phyloP scores from a whole-genome alignment of 2,888 invertebrate genomes.

The Spodoptera picta region DNA sequence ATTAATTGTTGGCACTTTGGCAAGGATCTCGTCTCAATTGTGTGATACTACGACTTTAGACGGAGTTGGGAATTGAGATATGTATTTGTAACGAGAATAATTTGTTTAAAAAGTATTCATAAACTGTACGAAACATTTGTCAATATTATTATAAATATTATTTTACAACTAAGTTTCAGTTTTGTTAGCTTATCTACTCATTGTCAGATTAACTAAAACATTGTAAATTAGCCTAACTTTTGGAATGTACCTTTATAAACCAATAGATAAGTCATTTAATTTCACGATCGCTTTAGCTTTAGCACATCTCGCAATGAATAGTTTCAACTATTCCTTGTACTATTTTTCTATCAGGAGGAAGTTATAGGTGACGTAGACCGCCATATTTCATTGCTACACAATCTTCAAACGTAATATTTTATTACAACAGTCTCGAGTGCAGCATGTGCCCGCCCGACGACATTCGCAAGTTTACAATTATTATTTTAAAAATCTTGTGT shows the following conservation, averaged over 20 bases:
- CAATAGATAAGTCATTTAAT: too few species aligned
- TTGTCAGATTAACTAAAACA: too few species aligned
- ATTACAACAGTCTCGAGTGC: slow-evolving; percentile 22
- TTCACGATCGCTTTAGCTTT: too few species aligned
- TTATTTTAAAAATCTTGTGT: neutral
- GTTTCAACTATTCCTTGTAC: too few species aligned
- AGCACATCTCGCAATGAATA: too few species aligned
- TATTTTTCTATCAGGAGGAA: neutral
- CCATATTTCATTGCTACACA: slow-evolving; percentile 33
- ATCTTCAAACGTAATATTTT: slow-evolving; percentile 39
- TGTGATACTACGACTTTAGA: slow-evolving; percentile 24
- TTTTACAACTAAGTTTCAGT: too few species aligned
- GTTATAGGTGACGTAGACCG: slow-evolving; percentile 13
- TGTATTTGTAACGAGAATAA: neutral
- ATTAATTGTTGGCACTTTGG: slow-evolving; percentile 38
- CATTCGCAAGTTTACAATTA: slow-evolving; percentile 4
- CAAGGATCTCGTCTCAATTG: slow-evolving; percentile 17
- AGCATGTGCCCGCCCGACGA: slow-evolving; percentile 6
- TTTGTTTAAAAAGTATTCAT: neutral
- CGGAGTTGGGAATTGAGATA: slow-evolving; percentile 3
- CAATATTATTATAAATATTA: too few species aligned
- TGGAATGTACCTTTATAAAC: too few species aligned
- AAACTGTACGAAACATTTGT: too few species aligned
- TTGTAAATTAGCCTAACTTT: too few species aligned
- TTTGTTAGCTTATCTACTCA: too few species aligned